Evolutionary conservation across 1,140 invertebrate genomes (phyloP), one percentile per base, ranked within the genome.

Genomic region (Helicoverpa zea): DNA sequence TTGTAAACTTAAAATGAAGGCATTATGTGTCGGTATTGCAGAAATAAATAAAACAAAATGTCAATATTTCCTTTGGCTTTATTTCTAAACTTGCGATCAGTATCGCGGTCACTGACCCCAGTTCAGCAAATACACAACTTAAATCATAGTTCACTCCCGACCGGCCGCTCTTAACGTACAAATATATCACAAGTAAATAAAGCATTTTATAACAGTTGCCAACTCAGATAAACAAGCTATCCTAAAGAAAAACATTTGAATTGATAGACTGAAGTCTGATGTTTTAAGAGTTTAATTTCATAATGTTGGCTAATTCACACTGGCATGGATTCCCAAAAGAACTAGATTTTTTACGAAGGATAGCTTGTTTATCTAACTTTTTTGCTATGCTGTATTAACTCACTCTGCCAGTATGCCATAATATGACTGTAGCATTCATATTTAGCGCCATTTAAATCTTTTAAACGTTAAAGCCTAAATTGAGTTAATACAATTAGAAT

Each of bases 151-250:
- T 16, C 52, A 51, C 29, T 58, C 56, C 52, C 70, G 70, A 35
- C 70, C 51, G 14, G 16, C 14, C 70, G 68, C n/a, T 70, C 47
- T 23, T 73, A 58, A 73, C 70, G 35, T 58, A 73, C 70, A 73
- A 58, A 73, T 73, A 73, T 73, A 73, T 73, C 70, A 73, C 70
- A 73, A 56, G 70, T 58, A 58, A 73, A 73, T 73, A 73, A 73
- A 73, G 70, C 70, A 43, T 73, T 52, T n/a, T 47, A 66, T 66
- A 70, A 54, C 49, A 70, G 16, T 70, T 52, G 10, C 29, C 18
- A 14, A 52, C 29, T 70, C 29, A 70, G 54, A 70, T 2, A 11
- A 29, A 70, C 66, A 70, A 70, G 66, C 49, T 70, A 52, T 30
- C 47, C 66, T 43, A 52, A 2, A 51, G 43, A 68, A 68, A 18